phyloP scores from a whole-genome alignment of 37 sponge, comb jelly and placozoan genomes.

The Diacarnus erythraeanus region DNA sequence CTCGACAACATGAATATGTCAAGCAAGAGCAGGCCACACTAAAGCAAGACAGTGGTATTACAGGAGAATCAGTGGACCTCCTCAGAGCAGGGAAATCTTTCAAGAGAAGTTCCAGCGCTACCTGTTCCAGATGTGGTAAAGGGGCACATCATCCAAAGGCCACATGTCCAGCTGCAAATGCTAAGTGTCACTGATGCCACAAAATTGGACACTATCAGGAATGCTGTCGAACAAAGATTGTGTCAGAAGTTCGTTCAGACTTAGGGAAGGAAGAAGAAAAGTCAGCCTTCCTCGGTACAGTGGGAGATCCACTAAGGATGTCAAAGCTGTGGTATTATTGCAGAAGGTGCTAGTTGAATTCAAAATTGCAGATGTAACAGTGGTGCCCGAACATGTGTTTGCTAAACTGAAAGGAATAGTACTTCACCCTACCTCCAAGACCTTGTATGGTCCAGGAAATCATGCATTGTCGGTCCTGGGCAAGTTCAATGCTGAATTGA shows the following conservation, averaged over 20 bases:
- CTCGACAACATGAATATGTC: constrained; percentile 1
- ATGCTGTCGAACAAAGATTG: not conserved
- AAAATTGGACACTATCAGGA: constrained; percentile 21
- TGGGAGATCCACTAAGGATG: not conserved
- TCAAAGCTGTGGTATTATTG: not conserved
- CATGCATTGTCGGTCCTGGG: constrained; percentile 13
- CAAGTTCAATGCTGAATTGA: not conserved
- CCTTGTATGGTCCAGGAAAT: constrained; percentile 3
- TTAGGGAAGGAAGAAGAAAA: not conserved
- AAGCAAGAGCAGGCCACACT: not conserved
- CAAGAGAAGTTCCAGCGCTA: not conserved
- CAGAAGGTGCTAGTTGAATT: not conserved
- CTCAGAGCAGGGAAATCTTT: not conserved
- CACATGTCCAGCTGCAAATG: constrained; percentile 19
- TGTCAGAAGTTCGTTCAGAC: not conserved
- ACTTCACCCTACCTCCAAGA: not conserved
- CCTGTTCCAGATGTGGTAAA: constrained; percentile 16
- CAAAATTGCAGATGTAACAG: constrained; percentile 24
- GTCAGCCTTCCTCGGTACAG: constrained; percentile 9
- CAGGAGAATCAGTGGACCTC: not conserved
- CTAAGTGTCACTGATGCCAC: constrained; percentile 16
- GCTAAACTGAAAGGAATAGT: not conserved
- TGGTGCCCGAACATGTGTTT: constrained; percentile 17
- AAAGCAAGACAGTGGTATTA: not conserved
- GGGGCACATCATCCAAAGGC: not conserved